These are phyloP conservation scores for Sepioteuthis lessoniana DNA, from an alignment of 2,888 invertebrate species.

Conservation along the genomic window DNA sequence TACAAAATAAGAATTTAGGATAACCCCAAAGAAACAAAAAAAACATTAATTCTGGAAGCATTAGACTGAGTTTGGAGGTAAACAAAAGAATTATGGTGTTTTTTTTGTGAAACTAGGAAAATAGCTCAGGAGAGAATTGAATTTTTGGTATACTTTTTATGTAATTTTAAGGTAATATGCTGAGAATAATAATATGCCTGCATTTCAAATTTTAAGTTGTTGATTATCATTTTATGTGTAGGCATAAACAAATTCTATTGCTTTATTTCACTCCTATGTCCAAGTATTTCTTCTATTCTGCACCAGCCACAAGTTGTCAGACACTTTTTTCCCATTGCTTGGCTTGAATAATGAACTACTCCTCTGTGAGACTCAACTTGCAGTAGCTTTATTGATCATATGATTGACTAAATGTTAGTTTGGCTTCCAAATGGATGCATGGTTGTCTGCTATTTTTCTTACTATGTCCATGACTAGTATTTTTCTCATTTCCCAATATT, in stretches of 20 bases:
- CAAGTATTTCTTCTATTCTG: background rate
- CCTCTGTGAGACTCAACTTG: slow-evolving; percentile 16
- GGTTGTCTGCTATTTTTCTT: background rate
- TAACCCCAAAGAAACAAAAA: background rate
- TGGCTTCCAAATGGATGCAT: slow-evolving; percentile 33
- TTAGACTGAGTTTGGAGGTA: background rate
- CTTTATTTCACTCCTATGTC: background rate
- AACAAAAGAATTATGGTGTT: background rate
- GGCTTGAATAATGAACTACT: slow-evolving; percentile 33
- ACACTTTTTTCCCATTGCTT: slow-evolving; percentile 23
- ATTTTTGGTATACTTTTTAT: background rate
- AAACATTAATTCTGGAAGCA: background rate
- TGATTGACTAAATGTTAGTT: slow-evolving; percentile 33
- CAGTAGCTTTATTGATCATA: slow-evolving; percentile 13
- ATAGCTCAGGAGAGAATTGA: background rate
- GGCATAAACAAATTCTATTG: background rate
- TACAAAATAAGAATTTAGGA: background rate
- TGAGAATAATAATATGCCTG: background rate
- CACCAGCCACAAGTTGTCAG: slow-evolving; percentile 14
- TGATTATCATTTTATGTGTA: background rate
- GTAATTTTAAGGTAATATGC: background rate
- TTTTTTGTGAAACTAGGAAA: background rate
- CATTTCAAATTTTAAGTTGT: background rate
- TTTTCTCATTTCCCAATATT: background rate
- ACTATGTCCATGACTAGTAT: background rate